Conservation (phyloP, 2,113 vertebrate genomes). For the Tetrax tetrax region DNA sequence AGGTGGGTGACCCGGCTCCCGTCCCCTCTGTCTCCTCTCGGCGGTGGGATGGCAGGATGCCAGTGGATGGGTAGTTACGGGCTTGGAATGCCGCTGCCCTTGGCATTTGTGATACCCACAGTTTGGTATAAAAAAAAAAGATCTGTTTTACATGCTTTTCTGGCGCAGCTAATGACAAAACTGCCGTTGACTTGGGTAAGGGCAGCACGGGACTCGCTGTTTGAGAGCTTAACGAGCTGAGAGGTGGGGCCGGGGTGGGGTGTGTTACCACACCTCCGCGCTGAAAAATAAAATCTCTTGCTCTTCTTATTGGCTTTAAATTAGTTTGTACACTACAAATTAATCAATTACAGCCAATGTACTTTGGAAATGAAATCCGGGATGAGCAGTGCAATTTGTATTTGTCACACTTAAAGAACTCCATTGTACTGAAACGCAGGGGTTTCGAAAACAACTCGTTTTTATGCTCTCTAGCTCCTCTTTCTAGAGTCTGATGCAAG, state of each 20-base stretch:
- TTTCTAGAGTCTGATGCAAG: not conserved
- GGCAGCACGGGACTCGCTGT: not conserved
- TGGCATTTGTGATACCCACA: not conserved
- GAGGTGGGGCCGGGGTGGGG: not conserved
- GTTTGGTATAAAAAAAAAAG: not conserved
- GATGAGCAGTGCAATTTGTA: constrained; percentile 12
- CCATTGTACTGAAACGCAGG: not conserved
- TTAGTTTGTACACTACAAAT: constrained; percentile 19
- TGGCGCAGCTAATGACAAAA: not conserved
- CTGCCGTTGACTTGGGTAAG: not conserved
- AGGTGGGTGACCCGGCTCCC: not conserved
- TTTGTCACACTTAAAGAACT: constrained; percentile 47
- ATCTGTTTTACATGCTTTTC: not conserved
- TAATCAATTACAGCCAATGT: constrained; percentile 14
- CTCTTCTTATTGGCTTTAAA: not conserved
- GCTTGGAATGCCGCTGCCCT: not conserved
- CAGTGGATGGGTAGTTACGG: not conserved
- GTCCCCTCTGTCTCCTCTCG: not conserved
- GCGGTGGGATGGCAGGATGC: not conserved
- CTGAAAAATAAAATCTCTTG: not conserved
- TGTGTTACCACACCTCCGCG: not conserved
- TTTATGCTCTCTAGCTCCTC: constrained; percentile 10
- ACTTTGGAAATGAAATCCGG: constrained; percentile 7
- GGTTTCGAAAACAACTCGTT: constrained; percentile 13
- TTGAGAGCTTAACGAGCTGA: not conserved